Conservation (phyloP, 2,113 vertebrate species). For the Vicugna pacos region DNA sequence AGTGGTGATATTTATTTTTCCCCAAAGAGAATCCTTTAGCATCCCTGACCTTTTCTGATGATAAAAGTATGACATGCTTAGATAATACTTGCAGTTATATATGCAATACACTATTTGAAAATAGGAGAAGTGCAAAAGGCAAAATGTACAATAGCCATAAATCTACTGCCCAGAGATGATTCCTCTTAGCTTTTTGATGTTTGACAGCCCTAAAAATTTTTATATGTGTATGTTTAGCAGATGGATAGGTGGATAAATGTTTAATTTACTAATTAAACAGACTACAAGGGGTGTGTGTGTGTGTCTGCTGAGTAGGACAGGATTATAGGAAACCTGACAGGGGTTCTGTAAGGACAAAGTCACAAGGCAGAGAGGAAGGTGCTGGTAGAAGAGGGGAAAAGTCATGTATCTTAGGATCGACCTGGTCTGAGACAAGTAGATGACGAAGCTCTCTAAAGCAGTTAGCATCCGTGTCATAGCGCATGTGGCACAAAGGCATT, state of each 20-base stretch:
- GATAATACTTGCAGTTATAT: not conserved
- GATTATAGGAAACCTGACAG: not conserved
- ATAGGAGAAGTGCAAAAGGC: not conserved
- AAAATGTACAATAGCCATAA: not conserved
- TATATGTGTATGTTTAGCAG: not conserved
- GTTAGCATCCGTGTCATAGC: not conserved
- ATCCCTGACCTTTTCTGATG: not conserved
- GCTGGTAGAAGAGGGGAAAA: not conserved
- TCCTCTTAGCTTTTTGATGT: slow-evolving; percentile 27
- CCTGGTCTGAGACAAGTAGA: not conserved
- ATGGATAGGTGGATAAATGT: not conserved
- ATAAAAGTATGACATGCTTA: not conserved
- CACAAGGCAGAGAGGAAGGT: not conserved
- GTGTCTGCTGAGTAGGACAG: not conserved
- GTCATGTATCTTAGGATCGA: not conserved
- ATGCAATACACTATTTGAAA: slow-evolving; percentile 16
- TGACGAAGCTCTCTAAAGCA: not conserved
- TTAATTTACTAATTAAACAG: not conserved
- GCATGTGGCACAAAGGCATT: not conserved
- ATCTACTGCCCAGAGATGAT: slow-evolving; percentile 3
- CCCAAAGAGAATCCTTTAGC: not conserved
- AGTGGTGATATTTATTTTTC: not conserved
- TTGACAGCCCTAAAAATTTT: not conserved
- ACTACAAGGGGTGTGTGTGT: not conserved
- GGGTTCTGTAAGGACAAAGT: not conserved